Evolutionary conservation across 2,113 vertebrate species (phyloP), one percentile per base, ranked within the genome.

Genomic region (Hippopotamus amphibius): DNA sequence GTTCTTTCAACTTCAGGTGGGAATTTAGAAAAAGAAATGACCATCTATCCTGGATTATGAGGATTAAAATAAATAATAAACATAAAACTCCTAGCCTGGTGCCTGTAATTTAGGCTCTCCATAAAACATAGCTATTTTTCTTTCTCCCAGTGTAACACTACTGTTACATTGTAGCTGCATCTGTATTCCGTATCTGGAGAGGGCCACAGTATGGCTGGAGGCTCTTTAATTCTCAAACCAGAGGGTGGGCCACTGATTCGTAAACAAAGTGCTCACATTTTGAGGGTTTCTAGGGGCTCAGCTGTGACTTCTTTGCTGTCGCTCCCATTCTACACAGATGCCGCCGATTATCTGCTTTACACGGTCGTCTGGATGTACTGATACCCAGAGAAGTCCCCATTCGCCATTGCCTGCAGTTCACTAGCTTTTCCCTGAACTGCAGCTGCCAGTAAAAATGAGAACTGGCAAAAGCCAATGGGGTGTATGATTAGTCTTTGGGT

Each of bases 351-450:
- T 96, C 96, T 91, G 61, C 77, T 57, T 26, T 85, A 55, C 57
- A 68, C 30, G 61, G 89, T 30, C 33, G 37, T 85, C 88, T 90
- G 88, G 86, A 88, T 71, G 30, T 85, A 80, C 95, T 66, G 81
- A 94, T 94, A 82, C 86, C 93, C 86, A 79, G 55, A 97, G 48
- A 90, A 66, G 61, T 55, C 30, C 61, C 57, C 88, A 82, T 93
- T 90, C 92, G 86, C 93, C 93, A 24, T 66, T 97, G 30, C 94
- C 90, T 71, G 97, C 96, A 94, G 71, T 93, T 97, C 68, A 24
- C 90, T 68, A 95, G 63, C 57, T 95, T 97, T 84, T 97, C 72
- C 91, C 96, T 96, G 89, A 97, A 97, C 95, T 61, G 95, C 50
- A 89, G 90, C 90, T 97, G 96, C 90, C 41, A 74, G 65, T 91